Percentiles rank a stretch among this genome's conserved stretches.
These are phyloP conservation scores for Buathra laborator DNA, from an alignment of 2,888 invertebrate species.

Conservation along the genomic window DNA sequence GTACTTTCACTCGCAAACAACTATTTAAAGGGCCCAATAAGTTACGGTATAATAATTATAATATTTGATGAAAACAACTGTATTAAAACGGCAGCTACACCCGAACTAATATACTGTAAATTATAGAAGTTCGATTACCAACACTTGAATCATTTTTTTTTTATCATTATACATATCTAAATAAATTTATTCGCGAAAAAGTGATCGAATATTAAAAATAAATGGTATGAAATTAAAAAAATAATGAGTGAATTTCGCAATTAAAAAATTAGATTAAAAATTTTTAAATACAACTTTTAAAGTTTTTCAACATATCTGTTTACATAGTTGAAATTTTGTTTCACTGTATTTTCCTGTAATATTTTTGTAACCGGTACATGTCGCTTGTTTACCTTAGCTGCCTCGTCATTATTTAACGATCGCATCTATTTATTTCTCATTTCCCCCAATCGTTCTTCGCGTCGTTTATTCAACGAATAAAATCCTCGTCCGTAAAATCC, in stretches of 20 bases:
- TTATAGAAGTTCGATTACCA: no score
- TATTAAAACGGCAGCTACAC: no score
- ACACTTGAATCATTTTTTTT: neutral
- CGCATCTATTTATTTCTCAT: conserved; percentile 5
- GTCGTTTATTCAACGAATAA: conserved; percentile 23
- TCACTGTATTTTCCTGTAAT: neutral
- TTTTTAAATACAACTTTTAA: neutral
- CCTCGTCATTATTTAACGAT: neutral
- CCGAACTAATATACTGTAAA: no score
- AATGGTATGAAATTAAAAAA: no score
- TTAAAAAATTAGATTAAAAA: neutral
- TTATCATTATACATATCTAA: neutral
- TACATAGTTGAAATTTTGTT: neutral
- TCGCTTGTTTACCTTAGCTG: neutral
- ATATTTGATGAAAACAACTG: no score
- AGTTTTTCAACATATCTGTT: neutral
- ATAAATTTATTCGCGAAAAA: neutral
- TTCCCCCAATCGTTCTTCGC: neutral
- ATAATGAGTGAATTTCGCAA: neutral
- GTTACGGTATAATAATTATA: no score
- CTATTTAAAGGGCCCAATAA: no score
- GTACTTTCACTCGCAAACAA: no score
- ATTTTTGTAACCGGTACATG: neutral
- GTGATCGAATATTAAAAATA: neutral
- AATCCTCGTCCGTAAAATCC: conserved; percentile 25